Conservation (phyloP, 2,888 invertebrate species). For the Geophilus truncorum region DNA sequence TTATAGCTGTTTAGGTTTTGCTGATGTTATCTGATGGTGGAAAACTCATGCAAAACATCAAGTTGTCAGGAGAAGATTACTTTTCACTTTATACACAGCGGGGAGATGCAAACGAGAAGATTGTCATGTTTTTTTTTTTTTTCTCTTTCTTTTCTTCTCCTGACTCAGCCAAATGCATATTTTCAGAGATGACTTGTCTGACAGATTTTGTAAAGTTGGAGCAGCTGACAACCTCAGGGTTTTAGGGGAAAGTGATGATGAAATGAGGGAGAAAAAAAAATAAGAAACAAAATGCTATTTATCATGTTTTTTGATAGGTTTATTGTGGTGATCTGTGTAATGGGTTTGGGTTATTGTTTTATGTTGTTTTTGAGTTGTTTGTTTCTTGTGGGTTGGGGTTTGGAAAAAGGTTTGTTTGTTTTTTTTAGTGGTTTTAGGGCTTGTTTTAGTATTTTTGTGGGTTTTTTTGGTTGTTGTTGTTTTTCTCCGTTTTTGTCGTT, state of each 20-base stretch:
- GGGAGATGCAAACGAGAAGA: neutral
- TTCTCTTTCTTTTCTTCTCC: neutral
- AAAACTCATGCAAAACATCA: slow-evolving; percentile 10
- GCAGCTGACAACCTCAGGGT: neutral
- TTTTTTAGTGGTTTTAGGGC: too few species aligned
- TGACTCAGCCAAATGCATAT: neutral
- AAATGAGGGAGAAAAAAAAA: too few species aligned
- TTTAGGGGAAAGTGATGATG: too few species aligned
- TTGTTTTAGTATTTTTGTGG: too few species aligned
- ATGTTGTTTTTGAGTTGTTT: too few species aligned
- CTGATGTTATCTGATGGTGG: neutral
- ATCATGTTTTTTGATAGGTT: too few species aligned
- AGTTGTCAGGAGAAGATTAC: neutral
- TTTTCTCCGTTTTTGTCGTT: neutral
- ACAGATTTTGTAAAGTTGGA: neutral
- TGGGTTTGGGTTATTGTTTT: too few species aligned
- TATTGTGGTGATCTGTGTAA: too few species aligned
- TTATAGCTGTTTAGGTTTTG: neutral
- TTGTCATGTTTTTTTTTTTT: neutral
- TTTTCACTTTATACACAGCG: neutral
- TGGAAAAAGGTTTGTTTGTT: too few species aligned
- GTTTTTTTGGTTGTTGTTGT: neutral
- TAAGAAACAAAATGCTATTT: neutral
- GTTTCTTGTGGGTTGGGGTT: too few species aligned
- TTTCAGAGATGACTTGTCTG: neutral